phyloP scores from a whole-genome alignment of 2,113 vertebrate species.

The Tetrao urogallus region DNA sequence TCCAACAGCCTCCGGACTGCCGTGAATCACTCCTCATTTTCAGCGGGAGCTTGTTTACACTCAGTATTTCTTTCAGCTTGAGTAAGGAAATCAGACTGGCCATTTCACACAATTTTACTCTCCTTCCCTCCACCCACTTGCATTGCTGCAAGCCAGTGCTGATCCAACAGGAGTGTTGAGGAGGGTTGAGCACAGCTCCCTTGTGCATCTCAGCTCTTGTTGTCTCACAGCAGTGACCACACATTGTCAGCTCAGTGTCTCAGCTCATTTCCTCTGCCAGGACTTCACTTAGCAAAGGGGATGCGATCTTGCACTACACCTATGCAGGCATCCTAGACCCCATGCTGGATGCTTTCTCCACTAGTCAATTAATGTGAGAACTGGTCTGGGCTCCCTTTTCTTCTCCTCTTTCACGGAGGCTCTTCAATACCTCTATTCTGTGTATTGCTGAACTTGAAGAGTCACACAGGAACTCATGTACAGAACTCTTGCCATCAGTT shows the following conservation, averaged over 20 bases:
- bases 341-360: background rate
- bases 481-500: background rate
- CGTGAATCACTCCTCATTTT: background rate
- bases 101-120: background rate
- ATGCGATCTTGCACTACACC: background rate
- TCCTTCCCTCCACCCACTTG: background rate
- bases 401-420: background rate
- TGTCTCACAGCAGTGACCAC: rapidly evolving
- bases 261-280: background rate
- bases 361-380: background rate
- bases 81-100: background rate
- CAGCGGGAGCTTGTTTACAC: background rate
- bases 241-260: rapidly evolving
- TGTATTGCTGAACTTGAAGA: background rate
- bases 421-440: background rate
- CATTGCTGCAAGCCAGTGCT: background rate
- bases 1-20: background rate
- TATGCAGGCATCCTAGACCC: background rate
- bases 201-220: background rate
- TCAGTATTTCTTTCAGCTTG: background rate
- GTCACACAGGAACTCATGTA: background rate
- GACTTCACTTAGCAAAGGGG: background rate
- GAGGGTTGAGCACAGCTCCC: background rate
- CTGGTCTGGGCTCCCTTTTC: background rate
- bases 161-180: background rate